These are phyloP conservation scores for Mallotus villosus DNA, from an alignment of 2,797 vertebrate species.

Conservation along the genomic window DNA sequence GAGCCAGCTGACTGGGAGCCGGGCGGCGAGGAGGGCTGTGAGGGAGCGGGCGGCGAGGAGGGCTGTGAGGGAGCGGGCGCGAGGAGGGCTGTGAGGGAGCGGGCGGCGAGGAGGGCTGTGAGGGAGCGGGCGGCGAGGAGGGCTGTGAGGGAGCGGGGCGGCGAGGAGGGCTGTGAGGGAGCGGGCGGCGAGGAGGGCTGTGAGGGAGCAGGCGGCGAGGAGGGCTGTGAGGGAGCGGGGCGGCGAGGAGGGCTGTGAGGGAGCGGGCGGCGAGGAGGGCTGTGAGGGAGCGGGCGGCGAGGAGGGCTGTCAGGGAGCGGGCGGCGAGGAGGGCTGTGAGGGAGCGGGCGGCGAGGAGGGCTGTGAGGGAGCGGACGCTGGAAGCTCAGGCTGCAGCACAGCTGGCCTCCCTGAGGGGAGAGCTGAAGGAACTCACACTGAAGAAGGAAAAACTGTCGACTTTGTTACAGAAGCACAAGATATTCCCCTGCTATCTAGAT, in stretches of 20 bases:
- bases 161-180: not conserved
- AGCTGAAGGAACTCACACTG: not conserved
- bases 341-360: not conserved
- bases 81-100: not conserved
- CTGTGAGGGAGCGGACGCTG: not conserved
- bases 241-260: no score
- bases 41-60: slow-evolving; percentile 3
- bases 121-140: slow-evolving; percentile 3
- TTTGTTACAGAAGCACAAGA: not conserved
- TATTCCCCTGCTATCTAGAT: slow-evolving; percentile 59
- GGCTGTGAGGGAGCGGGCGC: not conserved
- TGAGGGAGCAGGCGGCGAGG: not conserved
- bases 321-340: not conserved
- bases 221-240: not conserved
- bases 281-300: not conserved
- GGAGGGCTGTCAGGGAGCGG: not conserved
- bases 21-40: not conserved
- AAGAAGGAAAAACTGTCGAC: not conserved
- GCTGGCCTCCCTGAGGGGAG: not conserved
- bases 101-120: not conserved
- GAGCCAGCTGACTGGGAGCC: not conserved
- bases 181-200: slow-evolving; percentile 1
- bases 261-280: no score
- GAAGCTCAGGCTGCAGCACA: not conserved
- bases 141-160: not conserved